Conservation (phyloP, 2,888 invertebrate genomes). For the Apoda limacodes region DNA sequence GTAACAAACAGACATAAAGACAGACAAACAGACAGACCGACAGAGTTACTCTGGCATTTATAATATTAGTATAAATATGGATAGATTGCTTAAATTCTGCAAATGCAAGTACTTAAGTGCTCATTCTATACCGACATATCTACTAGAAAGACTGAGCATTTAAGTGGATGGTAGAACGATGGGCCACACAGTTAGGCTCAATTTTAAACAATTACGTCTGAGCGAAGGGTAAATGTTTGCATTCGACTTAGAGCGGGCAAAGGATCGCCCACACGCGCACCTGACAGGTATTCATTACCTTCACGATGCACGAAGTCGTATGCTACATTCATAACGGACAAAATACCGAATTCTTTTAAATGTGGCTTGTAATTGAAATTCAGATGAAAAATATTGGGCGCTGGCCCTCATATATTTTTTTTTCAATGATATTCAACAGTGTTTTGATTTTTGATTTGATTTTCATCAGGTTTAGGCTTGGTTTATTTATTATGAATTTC, state of each 20-base stretch:
- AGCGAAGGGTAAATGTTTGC: slow-evolving; percentile 68
- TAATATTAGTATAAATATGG: background rate
- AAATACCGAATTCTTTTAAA: too few species aligned
- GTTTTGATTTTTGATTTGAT: too few species aligned
- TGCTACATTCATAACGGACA: slow-evolving; percentile 19
- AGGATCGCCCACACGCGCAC: slow-evolving; percentile 63
- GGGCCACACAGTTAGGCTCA: slow-evolving; percentile 69
- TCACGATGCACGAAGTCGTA: slow-evolving; percentile 56
- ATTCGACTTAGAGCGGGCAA: slow-evolving; percentile 54
- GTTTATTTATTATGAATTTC: too few species aligned
- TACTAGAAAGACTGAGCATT: slow-evolving; percentile 37
- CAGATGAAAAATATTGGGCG: too few species aligned
- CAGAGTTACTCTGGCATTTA: background rate
- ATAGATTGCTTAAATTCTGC: background rate
- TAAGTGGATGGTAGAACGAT: slow-evolving; percentile 38
- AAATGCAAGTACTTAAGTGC: slow-evolving; percentile 18
- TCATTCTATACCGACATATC: slow-evolving; percentile 42
- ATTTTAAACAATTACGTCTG: slow-evolving; percentile 69
- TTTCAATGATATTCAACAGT: too few species aligned
- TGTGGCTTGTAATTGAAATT: too few species aligned
- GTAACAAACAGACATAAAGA: background rate
- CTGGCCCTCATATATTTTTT: too few species aligned
- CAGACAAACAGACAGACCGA: background rate
- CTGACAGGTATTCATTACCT: slow-evolving; percentile 67
- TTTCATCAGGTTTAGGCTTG: too few species aligned